A percentile compares a stretch with the other conserved stretches of the same genome.
Conservation (phyloP, 2,113 vertebrate species). For the Pygoscelis antarcticus region DNA sequence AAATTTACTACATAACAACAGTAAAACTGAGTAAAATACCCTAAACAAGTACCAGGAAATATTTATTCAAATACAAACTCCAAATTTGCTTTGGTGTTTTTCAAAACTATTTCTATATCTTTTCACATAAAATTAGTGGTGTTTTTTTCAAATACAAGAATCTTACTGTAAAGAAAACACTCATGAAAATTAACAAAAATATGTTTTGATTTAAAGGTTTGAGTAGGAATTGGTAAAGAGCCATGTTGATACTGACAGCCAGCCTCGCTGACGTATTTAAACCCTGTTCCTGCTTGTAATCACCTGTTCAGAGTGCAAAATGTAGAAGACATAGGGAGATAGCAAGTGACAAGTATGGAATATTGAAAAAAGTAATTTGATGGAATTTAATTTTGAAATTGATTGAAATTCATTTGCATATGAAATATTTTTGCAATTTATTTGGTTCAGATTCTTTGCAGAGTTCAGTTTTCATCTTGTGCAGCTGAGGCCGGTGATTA, state of each 20-base stretch:
- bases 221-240: neutral
- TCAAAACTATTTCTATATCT: neutral
- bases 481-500: neutral
- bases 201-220: neutral
- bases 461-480: neutral
- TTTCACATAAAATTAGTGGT: neutral
- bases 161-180: neutral
- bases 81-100: neutral
- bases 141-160: neutral
- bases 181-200: neutral
- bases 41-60: neutral
- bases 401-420: slow-evolving; percentile 47
- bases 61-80: neutral
- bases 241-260: neutral
- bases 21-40: neutral
- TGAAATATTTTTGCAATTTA: neutral
- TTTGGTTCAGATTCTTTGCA: neutral
- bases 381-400: slow-evolving; percentile 9
- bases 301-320: neutral
- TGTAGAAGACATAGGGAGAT: neutral
- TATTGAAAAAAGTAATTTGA: slow-evolving; percentile 5
- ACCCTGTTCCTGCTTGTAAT: neutral
- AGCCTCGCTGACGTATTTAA: neutral
- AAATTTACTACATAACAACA: neutral
- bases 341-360: slow-evolving; percentile 26